These are phyloP conservation scores for Chascanopsetta lugubris DNA, from an alignment of 2,113 vertebrate genomes.

Conservation along the genomic window DNA sequence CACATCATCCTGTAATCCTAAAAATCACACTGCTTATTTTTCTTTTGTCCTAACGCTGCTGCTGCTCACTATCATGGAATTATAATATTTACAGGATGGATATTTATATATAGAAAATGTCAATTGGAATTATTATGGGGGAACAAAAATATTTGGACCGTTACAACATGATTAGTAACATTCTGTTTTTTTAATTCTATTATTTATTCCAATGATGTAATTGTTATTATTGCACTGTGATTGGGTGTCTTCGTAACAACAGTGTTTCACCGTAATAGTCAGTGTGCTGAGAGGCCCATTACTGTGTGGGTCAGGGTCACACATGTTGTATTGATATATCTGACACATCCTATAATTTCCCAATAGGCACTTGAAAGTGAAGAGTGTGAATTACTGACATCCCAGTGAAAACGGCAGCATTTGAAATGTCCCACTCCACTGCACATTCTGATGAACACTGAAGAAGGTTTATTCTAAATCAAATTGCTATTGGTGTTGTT, in stretches of 20 bases:
- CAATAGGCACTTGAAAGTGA: neutral
- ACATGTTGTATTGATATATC: constrained; percentile 14
- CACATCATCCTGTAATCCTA: constrained; percentile 6
- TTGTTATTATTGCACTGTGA: too few relatives aligned
- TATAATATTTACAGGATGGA: neutral
- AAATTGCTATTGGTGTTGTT: neutral
- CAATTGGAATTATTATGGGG: neutral
- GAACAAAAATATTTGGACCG: neutral
- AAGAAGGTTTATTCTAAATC: neutral
- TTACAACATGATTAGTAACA: too few relatives aligned
- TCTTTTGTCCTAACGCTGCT: constrained; percentile 2
- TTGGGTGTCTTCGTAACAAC: neutral
- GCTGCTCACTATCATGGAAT: neutral
- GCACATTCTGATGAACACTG: too few relatives aligned
- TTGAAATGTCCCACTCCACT: neutral
- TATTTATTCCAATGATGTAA: too few relatives aligned
- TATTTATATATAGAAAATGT: neutral
- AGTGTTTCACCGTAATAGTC: neutral
- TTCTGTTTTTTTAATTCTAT: too few relatives aligned
- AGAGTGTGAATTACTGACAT: neutral
- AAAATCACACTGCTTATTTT: neutral
- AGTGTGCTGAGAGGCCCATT: constrained; percentile 17
- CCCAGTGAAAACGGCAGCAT: neutral
- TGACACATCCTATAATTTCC: constrained; percentile 10
- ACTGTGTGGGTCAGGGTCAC: constrained; percentile 14